These are phyloP conservation scores for Eupithecia vulgata DNA, from an alignment of 2,888 invertebrate species.

Conservation along the genomic window DNA sequence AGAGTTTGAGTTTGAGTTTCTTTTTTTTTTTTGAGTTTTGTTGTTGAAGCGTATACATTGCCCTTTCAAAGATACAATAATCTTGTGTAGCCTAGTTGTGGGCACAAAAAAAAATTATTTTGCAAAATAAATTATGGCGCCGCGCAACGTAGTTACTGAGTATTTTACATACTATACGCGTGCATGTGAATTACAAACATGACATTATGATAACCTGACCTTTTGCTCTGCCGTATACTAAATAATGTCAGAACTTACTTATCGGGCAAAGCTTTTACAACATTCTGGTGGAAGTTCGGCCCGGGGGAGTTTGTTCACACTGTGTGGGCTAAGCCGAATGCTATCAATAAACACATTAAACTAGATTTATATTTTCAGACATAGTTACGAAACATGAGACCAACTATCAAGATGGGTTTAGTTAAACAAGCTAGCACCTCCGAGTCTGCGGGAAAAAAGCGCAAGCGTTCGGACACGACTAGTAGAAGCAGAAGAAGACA, in stretches of 20 bases:
- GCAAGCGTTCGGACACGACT: not conserved
- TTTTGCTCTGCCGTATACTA: not conserved
- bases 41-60: too few relatives aligned
- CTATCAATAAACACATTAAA: not conserved
- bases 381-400: not conserved
- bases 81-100: too few relatives aligned
- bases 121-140: not conserved
- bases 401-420: not conserved
- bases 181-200: too few relatives aligned
- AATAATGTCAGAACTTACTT: conserved; percentile 4
- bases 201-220: conserved; percentile 9
- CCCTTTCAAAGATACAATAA: too few relatives aligned
- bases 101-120: not conserved
- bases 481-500: not conserved
- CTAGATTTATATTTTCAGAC: not conserved
- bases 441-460: not conserved
- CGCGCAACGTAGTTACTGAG: too few relatives aligned
- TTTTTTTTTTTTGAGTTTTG: too few relatives aligned
- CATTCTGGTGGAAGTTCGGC: conserved; percentile 9
- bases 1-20: too few relatives aligned
- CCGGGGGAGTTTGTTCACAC: not conserved
- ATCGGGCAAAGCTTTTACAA: conserved; percentile 3
- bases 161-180: too few relatives aligned
- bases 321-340: not conserved
- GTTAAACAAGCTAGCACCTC: not conserved